A percentile compares a stretch with the other conserved stretches of the same genome.
Evolutionary conservation across 2,888 invertebrate species (phyloP).

Genomic region (Dryococelus australis): DNA sequence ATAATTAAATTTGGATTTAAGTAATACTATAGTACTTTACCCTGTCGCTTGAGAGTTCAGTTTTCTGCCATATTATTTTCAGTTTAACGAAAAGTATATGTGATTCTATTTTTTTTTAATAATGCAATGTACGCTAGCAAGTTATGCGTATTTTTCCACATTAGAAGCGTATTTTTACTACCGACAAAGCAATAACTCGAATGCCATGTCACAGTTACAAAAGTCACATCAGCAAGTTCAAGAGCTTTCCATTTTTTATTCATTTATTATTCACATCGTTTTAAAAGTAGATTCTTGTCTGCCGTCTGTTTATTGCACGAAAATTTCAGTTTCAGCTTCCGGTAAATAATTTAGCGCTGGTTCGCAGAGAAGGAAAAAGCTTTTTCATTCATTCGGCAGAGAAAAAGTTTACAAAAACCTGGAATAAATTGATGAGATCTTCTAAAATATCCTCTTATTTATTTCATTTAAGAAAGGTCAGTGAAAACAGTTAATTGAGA

Average conservation of each 20-base stretch:
- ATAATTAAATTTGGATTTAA: too few relatives aligned
- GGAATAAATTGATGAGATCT: neutral
- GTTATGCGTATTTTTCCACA: too few relatives aligned
- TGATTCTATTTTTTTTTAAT: too few relatives aligned
- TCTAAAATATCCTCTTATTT: neutral
- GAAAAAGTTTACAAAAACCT: constrained; percentile 1
- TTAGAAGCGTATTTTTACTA: too few relatives aligned
- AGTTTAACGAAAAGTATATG: too few relatives aligned
- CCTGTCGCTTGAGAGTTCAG: too few relatives aligned
- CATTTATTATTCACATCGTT: constrained; percentile 25
- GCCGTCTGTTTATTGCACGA: constrained; percentile 21
- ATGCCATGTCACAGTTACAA: neutral
- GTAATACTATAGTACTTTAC: too few relatives aligned
- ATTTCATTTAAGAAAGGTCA: neutral
- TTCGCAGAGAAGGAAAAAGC: neutral
- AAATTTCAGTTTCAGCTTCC: constrained; percentile 11
- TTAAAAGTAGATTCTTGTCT: constrained; percentile 26
- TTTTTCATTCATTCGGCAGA: constrained; percentile 11
- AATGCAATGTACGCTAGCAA: too few relatives aligned
- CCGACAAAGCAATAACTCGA: neutral
- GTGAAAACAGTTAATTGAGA: neutral
- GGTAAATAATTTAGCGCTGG: constrained; percentile 17
- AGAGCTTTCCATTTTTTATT: neutral
- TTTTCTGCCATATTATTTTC: too few relatives aligned
- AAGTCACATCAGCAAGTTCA: neutral